A percentile compares a stretch with the other conserved stretches of the same genome.
Conservation (phyloP, 2,797 vertebrate species). For the Pyrocephalus nanus region DNA sequence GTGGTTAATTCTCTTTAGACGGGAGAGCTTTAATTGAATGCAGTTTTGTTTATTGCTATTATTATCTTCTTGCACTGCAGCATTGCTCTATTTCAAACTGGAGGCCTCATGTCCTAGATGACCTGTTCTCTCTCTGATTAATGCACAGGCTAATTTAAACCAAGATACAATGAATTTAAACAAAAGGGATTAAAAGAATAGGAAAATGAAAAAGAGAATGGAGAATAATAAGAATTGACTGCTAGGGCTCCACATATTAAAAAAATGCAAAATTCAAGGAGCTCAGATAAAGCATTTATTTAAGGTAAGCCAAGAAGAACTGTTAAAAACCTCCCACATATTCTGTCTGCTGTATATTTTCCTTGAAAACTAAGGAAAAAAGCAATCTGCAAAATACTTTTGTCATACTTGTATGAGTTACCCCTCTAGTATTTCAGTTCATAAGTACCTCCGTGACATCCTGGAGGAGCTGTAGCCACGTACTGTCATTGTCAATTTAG, state of each 20-base stretch:
- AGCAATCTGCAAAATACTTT: neutral
- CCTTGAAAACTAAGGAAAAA: neutral
- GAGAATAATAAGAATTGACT: neutral
- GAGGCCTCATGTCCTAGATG: neutral
- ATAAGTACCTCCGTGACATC: neutral
- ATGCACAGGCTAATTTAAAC: neutral
- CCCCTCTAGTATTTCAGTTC: neutral
- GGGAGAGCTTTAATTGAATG: slow-evolving; percentile 8
- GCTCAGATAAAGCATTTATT: neutral
- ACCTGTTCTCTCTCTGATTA: neutral
- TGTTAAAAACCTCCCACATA: accelerated
- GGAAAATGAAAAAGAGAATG: neutral
- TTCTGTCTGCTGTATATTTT: neutral
- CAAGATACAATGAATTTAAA: neutral
- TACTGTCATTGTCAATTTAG: neutral
- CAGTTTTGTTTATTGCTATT: slow-evolving; percentile 8
- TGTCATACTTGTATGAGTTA: neutral
- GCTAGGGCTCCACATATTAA: neutral
- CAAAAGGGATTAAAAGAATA: neutral
- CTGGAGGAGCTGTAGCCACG: neutral
- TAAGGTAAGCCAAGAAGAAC: neutral
- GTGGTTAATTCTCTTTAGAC: slow-evolving; percentile 34
- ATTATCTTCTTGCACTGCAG: neutral
- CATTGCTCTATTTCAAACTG: neutral
- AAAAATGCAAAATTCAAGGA: neutral